Conservation (phyloP, 2,888 invertebrate species). For the Diaperis boleti region DNA sequence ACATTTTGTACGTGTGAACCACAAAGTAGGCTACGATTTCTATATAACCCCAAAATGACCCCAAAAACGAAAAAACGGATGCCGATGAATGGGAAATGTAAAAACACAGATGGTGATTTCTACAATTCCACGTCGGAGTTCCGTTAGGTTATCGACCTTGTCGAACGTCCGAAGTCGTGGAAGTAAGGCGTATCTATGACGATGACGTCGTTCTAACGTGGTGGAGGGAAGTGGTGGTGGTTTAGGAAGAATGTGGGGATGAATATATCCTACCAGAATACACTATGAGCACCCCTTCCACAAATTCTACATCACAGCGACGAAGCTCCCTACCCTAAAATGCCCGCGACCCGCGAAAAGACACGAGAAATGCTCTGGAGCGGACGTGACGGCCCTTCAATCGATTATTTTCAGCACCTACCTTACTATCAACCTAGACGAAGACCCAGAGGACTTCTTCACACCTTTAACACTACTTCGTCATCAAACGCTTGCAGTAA, state of each 20-base stretch:
- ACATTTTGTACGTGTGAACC: no score
- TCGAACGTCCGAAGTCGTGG: constrained; percentile 49
- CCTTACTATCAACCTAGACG: constrained; percentile 34
- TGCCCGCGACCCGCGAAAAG: constrained; percentile 62
- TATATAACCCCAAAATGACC: neutral
- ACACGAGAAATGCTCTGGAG: constrained; percentile 61
- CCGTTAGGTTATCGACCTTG: constrained; percentile 64
- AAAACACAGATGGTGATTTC: neutral
- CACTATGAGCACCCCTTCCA: constrained; percentile 67
- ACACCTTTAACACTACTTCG: constrained; percentile 58
- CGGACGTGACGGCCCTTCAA: constrained; percentile 54
- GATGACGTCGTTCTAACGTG: constrained; percentile 64
- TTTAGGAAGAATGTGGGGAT: constrained; percentile 66
- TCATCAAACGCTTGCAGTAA: constrained; percentile 61
- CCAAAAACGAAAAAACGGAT: neutral
- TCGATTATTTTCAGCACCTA: constrained; percentile 44
- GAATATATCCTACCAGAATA: constrained; percentile 67
- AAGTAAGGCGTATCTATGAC: constrained; percentile 61
- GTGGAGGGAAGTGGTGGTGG: constrained; percentile 66
- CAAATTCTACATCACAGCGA: constrained; percentile 66
- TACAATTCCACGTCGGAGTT: constrained; percentile 40
- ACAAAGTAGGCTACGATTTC: no score
- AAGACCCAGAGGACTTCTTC: constrained; percentile 47
- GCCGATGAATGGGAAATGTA: no score
- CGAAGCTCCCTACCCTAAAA: constrained; percentile 68